Percentiles rank a stretch among this genome's conserved stretches.
phyloP scores from a whole-genome alignment of 2,888 invertebrate species.

The Schizaphis graminum region DNA sequence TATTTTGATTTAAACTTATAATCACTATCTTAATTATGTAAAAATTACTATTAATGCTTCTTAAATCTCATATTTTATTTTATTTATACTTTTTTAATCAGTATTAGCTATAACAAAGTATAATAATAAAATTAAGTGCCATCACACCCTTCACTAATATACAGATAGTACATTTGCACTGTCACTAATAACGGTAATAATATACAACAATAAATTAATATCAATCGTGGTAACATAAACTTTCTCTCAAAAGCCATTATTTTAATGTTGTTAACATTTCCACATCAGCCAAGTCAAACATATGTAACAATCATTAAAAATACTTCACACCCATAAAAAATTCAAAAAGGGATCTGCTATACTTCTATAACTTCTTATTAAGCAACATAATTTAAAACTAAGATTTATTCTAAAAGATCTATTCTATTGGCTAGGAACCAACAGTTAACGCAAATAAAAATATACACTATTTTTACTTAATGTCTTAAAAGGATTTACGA shows the following conservation, averaged over 20 bases:
- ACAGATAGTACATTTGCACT: neutral
- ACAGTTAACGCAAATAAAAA: neutral
- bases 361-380: neutral
- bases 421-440: neutral
- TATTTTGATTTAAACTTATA: neutral
- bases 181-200: neutral
- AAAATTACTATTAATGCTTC: neutral
- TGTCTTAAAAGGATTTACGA: conserved; percentile 11
- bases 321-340: neutral
- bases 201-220: conserved; percentile 2
- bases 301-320: conserved; percentile 10
- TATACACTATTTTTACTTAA: neutral
- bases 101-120: neutral
- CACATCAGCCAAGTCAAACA: neutral
- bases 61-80: neutral
- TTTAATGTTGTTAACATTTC: conserved; percentile 24
- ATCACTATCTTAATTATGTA: neutral
- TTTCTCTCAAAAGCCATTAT: neutral
- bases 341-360: neutral
- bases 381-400: neutral
- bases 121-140: neutral
- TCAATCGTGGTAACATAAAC: neutral
- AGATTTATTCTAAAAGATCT: conserved; percentile 29
- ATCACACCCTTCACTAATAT: neutral
- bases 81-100: neutral